Percentiles rank a stretch among this genome's conserved stretches.
Evolutionary conservation across 1,140 invertebrate genomes (phyloP).

Genomic region (Steinernema feltiae): DNA sequence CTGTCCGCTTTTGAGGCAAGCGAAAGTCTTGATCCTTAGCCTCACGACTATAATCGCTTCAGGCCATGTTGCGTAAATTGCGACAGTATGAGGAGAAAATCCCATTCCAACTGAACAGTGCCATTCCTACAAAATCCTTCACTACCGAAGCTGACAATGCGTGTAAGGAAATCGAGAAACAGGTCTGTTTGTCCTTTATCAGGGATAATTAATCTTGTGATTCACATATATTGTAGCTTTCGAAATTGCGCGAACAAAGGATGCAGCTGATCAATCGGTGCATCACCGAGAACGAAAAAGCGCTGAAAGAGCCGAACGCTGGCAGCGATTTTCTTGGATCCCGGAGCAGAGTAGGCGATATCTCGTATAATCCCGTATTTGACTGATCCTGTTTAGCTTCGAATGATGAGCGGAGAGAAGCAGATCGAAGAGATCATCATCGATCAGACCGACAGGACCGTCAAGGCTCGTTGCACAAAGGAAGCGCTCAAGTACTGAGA

Average conservation of each 20-base stretch:
- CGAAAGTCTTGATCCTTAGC: background rate
- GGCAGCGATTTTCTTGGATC: background rate
- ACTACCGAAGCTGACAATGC: background rate
- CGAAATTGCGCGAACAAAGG: background rate
- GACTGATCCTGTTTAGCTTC: slow-evolving; percentile 1
- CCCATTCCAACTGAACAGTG: background rate
- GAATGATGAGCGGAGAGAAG: background rate
- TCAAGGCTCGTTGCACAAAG: background rate
- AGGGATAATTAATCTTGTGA: background rate
- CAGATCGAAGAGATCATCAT: background rate
- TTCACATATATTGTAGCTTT: background rate
- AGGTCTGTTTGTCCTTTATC: background rate
- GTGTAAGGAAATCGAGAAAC: background rate
- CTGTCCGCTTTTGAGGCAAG: background rate
- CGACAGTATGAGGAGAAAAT: background rate
- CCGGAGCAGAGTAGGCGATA: background rate
- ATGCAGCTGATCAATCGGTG: background rate
- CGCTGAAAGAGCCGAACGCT: background rate
- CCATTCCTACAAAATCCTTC: slow-evolving; percentile 5
- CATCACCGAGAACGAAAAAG: background rate
- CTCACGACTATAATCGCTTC: background rate
- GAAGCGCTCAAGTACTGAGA: background rate
- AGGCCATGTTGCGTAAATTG: background rate
- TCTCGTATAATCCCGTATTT: background rate
- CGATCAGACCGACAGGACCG: background rate